These are phyloP conservation scores for Ictalurus punctatus DNA, from an alignment of 2,113 vertebrate genomes.

Conservation along the genomic window DNA sequence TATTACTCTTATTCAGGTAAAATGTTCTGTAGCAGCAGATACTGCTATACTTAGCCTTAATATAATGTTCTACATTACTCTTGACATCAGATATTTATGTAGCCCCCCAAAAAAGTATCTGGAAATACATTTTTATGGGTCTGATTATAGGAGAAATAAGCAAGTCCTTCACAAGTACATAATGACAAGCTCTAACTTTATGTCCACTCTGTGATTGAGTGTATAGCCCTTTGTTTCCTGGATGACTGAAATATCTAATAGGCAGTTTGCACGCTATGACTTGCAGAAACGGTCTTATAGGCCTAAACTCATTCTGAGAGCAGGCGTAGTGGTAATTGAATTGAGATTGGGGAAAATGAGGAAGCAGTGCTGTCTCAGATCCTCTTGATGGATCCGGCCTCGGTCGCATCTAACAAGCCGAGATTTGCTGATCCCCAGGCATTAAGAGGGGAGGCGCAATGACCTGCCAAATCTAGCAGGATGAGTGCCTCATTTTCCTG, in stretches of 20 bases:
- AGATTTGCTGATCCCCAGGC: slow-evolving; percentile 53
- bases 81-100: neutral
- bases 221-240: slow-evolving; percentile 42
- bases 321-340: slow-evolving; percentile 55
- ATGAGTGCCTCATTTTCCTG: slow-evolving; percentile 63
- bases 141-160: neutral
- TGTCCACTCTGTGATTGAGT: slow-evolving; percentile 33
- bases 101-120: neutral
- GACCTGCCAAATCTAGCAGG: slow-evolving; percentile 58
- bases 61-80: neutral
- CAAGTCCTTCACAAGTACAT: slow-evolving; percentile 18
- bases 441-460: slow-evolving; percentile 56
- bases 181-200: slow-evolving; percentile 29
- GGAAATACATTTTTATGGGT: neutral
- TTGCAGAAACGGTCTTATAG: slow-evolving; percentile 37
- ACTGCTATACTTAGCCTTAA: neutral
- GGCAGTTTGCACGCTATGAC: slow-evolving; percentile 40
- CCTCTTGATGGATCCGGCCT: slow-evolving; percentile 52
- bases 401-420: slow-evolving; percentile 42
- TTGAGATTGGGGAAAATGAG: slow-evolving; percentile 52
- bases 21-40: neutral
- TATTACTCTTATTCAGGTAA: neutral
- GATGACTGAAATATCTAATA: slow-evolving; percentile 45
- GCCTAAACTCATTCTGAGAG: slow-evolving; percentile 50
- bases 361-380: slow-evolving; percentile 48